Conservation (phyloP, 2,113 vertebrate species). For the Atractosteus spatula region DNA sequence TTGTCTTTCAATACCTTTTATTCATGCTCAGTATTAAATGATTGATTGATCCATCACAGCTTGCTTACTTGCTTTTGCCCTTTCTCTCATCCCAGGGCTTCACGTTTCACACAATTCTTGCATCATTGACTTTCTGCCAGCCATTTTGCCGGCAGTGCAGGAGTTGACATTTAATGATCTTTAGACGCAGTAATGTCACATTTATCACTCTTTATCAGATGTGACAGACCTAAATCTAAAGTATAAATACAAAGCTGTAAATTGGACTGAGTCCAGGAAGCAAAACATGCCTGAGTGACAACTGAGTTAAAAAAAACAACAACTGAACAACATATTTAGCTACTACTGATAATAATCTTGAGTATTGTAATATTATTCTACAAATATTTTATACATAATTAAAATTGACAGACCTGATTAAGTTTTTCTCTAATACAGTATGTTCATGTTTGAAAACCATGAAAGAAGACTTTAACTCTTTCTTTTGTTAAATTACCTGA, state of each 20-base stretch:
- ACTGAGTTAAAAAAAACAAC: constrained; percentile 14
- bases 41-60: constrained; percentile 65
- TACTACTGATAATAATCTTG: background rate
- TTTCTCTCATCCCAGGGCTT: constrained; percentile 44
- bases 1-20: constrained; percentile 51
- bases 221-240: constrained; percentile 71
- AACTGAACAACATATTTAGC: background rate
- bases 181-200: constrained; percentile 75
- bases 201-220: constrained; percentile 72
- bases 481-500: no score
- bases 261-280: constrained; percentile 48
- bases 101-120: constrained; percentile 43
- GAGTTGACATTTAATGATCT: constrained; percentile 87
- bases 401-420: no score
- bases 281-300: constrained; percentile 52
- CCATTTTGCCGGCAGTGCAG: constrained; percentile 71
- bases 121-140: constrained; percentile 85
- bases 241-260: constrained; percentile 51
- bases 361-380: no score
- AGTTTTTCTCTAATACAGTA: no score
- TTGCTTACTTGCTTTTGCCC: constrained; percentile 49
- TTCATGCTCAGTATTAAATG: constrained; percentile 52
- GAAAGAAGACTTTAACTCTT: no score
- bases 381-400: no score
- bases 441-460: no score